These are phyloP conservation scores for Sebastolobus alascanus DNA, from an alignment of 2,797 vertebrate genomes.

Conservation along the genomic window DNA sequence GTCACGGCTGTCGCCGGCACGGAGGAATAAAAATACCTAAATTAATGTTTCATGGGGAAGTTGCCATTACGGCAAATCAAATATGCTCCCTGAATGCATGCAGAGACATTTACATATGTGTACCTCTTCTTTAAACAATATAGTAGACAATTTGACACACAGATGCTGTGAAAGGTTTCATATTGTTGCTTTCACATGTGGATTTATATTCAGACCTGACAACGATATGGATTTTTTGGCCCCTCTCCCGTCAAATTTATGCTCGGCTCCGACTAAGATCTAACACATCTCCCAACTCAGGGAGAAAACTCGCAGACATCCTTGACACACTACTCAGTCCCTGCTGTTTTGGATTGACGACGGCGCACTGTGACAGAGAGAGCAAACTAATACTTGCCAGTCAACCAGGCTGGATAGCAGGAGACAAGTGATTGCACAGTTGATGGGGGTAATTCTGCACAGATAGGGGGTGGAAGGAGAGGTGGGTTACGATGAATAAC, in stretches of 20 bases:
- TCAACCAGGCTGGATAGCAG: conserved; percentile 50
- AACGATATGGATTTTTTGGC: conserved; percentile 41
- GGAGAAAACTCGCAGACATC: conserved; percentile 59
- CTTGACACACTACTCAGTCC: conserved; percentile 51
- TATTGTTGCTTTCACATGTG: background rate
- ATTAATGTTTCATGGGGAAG: background rate
- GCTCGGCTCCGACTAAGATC: conserved; percentile 51
- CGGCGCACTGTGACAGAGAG: conserved; percentile 40
- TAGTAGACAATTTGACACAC: conserved; percentile 8
- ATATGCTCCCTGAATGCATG: background rate
- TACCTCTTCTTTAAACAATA: conserved; percentile 9
- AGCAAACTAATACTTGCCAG: conserved; percentile 59
- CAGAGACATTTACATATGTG: background rate
- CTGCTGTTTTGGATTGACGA: conserved; percentile 61
- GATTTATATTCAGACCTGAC: conserved; percentile 44
- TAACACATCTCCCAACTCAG: conserved; percentile 39
- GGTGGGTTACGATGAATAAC: conserved; percentile 34
- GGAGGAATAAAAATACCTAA: background rate
- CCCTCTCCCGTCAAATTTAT: conserved; percentile 39
- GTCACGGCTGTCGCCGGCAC: background rate
- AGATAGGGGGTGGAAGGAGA: conserved; percentile 6
- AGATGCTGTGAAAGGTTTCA: conserved; percentile 1
- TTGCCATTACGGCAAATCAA: conserved; percentile 17
- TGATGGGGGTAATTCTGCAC: conserved; percentile 66
- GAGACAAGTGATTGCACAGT: conserved; percentile 61